phyloP scores from a whole-genome alignment of 2,113 vertebrate genomes.

The Cardinalis cardinalis region DNA sequence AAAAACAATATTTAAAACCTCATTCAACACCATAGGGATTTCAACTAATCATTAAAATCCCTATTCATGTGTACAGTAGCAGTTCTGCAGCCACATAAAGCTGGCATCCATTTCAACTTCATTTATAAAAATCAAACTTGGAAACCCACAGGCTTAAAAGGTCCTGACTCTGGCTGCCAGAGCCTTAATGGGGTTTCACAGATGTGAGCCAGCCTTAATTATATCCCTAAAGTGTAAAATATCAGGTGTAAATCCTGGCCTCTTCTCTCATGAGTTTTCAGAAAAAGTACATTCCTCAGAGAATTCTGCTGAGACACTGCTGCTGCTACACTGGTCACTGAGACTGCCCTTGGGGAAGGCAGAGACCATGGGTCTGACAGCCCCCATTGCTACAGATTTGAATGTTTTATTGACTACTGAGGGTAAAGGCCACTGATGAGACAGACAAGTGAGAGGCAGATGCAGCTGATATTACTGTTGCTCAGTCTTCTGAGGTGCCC shows the following conservation, averaged over 20 bases:
- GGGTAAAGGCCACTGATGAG: background rate
- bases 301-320: background rate
- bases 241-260: background rate
- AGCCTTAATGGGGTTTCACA: background rate
- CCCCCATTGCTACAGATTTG: background rate
- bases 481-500: background rate
- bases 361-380: background rate
- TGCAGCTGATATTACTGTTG: background rate
- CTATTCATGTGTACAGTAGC: conserved; percentile 4
- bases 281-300: background rate
- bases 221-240: background rate
- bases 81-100: background rate
- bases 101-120: background rate
- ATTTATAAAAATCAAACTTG: conserved; percentile 3
- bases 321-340: accelerated
- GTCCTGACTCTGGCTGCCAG: conserved; percentile 2
- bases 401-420: background rate
- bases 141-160: conserved; percentile 4
- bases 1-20: conserved; percentile 40
- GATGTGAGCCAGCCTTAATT: background rate
- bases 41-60: conserved; percentile 2
- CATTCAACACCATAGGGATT: background rate
- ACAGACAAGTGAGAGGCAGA: background rate
- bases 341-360: background rate
- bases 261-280: background rate